Evolutionary conservation across 1,140 invertebrate genomes (phyloP), one percentile per base, ranked within the genome.

Genomic region (Aphis gossypii): DNA sequence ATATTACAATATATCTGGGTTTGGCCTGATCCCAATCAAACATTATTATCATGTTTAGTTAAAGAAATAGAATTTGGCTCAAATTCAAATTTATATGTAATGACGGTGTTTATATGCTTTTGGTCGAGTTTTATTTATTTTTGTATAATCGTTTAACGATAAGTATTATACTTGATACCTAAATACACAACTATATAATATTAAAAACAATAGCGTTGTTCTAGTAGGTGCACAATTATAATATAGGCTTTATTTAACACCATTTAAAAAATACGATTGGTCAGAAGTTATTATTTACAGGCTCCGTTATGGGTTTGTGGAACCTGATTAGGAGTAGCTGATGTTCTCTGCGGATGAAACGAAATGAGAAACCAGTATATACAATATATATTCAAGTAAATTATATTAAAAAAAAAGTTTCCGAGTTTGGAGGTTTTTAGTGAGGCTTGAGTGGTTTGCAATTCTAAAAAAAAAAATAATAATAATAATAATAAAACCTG

Each of bases 261-360:
- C 38, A 51, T 93, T 93, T 54, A 83, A 54, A 90, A 93, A 93
- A 93, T 82, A 83, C 90, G 51, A 54, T 93, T 84, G 92, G 92
- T 93, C 82, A 93, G 92, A 93, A 51, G 92, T 93, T 93, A 82
- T 92, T 92, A 92, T 93, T 84, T 93, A 93, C 92, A 93, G 92
- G 92, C 92, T 93, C 48, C 68, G 48, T 54, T 21, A 41, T 84
- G 68, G 92, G 92, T 82, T 84, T 93, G 92, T 93, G 82, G 92
- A 92, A 84, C 92, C 82, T 86, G 92, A 93, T 92, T 93, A 93
- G 82, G 82, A 93, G 92, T 86, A 86, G 92, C 82, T 23, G 92
- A 86, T 92, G 48, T 84, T 93, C 92, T 93, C 60, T 68, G 60
- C 60, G 92, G 92, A 93, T 93, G 92, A 83, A 93, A 93, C 92